These are phyloP conservation scores for Dipus sagitta DNA, from an alignment of 2,797 vertebrate genomes.

Conservation along the genomic window DNA sequence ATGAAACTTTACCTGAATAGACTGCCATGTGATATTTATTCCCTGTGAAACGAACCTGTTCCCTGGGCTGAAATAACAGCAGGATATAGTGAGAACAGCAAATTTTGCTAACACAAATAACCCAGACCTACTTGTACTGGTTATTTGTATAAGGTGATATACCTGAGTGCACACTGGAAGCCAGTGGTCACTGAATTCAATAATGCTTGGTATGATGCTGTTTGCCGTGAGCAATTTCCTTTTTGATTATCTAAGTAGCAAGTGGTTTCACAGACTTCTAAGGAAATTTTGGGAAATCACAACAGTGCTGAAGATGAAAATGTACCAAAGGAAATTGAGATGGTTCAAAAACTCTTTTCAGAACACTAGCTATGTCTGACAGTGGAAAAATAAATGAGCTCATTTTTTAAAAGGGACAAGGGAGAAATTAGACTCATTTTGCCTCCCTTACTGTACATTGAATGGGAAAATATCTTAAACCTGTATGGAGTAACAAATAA, in stretches of 20 bases:
- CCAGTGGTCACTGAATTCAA: background rate
- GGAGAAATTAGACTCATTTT: background rate
- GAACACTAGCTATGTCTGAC: background rate
- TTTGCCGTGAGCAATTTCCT: background rate
- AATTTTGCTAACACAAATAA: background rate
- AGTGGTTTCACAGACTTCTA: background rate
- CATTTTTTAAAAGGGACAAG: background rate
- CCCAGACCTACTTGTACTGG: background rate
- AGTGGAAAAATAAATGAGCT: background rate
- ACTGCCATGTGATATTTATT: background rate
- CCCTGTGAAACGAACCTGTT: background rate
- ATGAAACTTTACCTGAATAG: background rate
- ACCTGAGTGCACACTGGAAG: background rate
- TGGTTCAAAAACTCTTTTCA: constrained; percentile 1
- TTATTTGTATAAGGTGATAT: background rate
- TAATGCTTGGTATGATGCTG: background rate
- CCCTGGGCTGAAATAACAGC: background rate
- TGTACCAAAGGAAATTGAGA: background rate
- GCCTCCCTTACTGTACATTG: background rate
- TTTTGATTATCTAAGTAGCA: constrained; percentile 6
- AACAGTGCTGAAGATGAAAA: background rate
- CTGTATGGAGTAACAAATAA: constrained; percentile 1
- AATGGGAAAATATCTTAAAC: background rate
- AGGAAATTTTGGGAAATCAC: constrained; percentile 46
- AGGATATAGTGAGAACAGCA: fast-evolving